Conservation (phyloP, 1,140 invertebrate species). For the Ditylenchus dipsaci region DNA sequence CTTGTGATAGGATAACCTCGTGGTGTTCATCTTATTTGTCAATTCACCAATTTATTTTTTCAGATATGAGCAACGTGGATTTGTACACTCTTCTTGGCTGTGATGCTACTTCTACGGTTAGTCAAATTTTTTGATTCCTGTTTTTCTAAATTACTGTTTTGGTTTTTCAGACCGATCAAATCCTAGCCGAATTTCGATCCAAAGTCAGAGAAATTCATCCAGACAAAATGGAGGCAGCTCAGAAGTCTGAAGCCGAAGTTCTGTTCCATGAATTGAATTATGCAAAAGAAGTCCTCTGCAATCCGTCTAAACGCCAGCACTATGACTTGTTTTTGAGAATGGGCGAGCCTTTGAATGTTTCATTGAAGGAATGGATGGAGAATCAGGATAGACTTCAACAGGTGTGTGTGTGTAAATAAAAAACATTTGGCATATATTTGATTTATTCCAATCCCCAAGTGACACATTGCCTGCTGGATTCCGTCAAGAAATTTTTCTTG, state of each 20-base stretch:
- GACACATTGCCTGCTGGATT: no score
- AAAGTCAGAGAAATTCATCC: conserved; percentile 25
- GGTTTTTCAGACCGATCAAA: conserved; percentile 25
- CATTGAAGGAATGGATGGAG: conserved; percentile 27
- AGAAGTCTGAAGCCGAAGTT: conserved; percentile 1
- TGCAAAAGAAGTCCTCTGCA: conserved; percentile 24
- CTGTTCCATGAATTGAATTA: conserved; percentile 15
- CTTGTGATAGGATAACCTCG: no score
- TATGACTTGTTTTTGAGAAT: conserved; percentile 27
- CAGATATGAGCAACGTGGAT: background rate
- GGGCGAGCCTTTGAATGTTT: conserved; percentile 13
- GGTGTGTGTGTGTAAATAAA: background rate
- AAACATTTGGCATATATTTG: background rate
- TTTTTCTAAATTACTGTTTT: background rate
- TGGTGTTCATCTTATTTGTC: no score
- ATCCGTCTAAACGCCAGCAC: conserved; percentile 27
- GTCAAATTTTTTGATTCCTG: background rate
- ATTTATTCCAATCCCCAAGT: no score
- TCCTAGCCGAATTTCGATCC: conserved; percentile 28
- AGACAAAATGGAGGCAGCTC: conserved; percentile 18
- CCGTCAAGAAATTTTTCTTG: no score
- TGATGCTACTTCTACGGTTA: background rate
- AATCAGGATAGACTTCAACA: conserved; percentile 29
- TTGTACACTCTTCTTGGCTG: conserved; percentile 4
- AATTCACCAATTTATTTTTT: background rate